Percentiles rank a stretch among this genome's conserved stretches.
Evolutionary conservation across 2,797 vertebrate genomes (phyloP).

Genomic region (Gymnocypris eckloni): DNA sequence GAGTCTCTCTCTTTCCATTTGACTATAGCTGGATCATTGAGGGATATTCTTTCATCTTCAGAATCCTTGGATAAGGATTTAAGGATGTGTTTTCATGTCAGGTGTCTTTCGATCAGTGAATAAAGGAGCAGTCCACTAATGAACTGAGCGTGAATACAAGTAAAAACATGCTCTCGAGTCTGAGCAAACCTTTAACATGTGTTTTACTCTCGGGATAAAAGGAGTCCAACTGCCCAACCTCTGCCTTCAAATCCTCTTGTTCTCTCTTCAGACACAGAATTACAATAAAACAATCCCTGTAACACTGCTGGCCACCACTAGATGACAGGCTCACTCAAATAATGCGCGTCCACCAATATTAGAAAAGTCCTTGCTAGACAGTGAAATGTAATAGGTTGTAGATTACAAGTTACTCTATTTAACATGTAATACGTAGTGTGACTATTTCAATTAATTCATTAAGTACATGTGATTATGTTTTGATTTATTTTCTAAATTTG

Average conservation of each 20-base stretch:
- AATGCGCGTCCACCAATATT: background rate
- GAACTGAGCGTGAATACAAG: background rate
- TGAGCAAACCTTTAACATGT: background rate
- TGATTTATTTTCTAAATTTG: background rate
- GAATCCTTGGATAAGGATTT: background rate
- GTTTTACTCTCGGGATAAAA: background rate
- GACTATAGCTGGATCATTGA: background rate
- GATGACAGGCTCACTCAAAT: conserved; percentile 18
- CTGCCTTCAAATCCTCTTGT: background rate
- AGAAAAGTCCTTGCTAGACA: background rate
- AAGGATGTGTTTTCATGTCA: background rate
- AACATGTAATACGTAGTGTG: background rate
- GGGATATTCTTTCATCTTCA: background rate
- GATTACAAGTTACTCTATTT: background rate
- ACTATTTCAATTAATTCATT: background rate
- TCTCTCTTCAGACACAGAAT: background rate
- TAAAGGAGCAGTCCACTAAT: background rate
- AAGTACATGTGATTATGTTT: background rate
- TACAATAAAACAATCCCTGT: background rate
- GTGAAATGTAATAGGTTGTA: background rate
- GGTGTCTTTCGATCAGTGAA: background rate
- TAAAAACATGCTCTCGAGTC: background rate
- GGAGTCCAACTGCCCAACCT: background rate
- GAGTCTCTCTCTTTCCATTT: background rate
- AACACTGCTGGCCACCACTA: conserved; percentile 13